Base-by-base conservation (phyloP, 1,140 invertebrate species). In the Diuraphis noxia region DNA sequence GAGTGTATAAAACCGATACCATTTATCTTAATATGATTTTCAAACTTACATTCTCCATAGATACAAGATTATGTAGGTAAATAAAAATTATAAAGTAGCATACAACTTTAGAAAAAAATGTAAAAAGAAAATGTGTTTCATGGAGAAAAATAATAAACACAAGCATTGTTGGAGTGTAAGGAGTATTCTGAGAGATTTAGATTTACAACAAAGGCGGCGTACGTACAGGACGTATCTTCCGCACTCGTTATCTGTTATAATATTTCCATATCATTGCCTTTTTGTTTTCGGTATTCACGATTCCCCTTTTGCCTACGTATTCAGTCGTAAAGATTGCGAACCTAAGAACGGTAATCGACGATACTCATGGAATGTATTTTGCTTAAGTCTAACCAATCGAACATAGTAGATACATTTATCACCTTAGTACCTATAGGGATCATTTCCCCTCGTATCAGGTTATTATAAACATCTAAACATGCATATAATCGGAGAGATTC, bases 251-350 rank as follows among this genome's bases (percentile, higher is more conserved):
- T 86, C 43, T 34, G 85, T 86, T 86, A 86, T 85, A 85, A 85
- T 86, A 86, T 86, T 86, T 86, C 85, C 85, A 86, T 86, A 86
- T 86, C 85, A 52, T 86, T 86, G 85, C 85, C 85, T 86, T 86
- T 86, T 86, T 86, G 85, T 86, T 86, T 86, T 86, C 85, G n/a
- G 19, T 52, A 49, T 86, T 86, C 23, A 19, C 46, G 21, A 43
- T 52, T 52, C 34, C 85, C n/a, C 46, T 49, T 86, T 49, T 52
- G 43, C 46, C n/a, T 86, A 52, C 21, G 85, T 86, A 52, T 52
- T 86, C 85, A 86, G 43, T 52, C 85, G 34, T 86, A 86, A 86
- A 86, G 85, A 86, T 86, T 86, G 85, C 43, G 5, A 52, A 34
- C 36, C 43, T 43, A 9, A 85, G 36, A 86, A 86, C 49, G 85